These are phyloP conservation scores for Heterotilapia buettikoferi DNA, from an alignment of 2,113 vertebrate genomes.

Conservation along the genomic window DNA sequence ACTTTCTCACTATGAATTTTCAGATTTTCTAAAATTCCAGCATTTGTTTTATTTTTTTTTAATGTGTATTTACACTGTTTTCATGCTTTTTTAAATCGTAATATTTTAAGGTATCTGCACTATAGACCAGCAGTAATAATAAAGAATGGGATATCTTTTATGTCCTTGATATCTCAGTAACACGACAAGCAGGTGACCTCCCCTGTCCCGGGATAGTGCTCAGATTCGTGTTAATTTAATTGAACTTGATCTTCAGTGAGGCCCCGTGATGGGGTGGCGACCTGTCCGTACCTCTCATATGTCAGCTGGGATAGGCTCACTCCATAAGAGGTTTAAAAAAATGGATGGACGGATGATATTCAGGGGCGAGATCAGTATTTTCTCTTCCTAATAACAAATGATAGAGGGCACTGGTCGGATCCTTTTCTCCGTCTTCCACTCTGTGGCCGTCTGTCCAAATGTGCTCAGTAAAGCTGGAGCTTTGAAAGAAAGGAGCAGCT, in stretches of 20 bases:
- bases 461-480: background rate
- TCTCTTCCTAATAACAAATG: background rate
- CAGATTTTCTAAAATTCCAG: background rate
- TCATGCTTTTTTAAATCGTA: fast-evolving
- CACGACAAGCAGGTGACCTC: background rate
- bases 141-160: background rate
- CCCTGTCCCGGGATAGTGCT: background rate
- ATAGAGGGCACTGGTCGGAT: background rate
- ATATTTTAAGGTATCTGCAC: background rate
- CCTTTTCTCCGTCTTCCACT: background rate
- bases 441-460: background rate
- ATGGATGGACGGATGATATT: background rate
- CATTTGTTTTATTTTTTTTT: background rate
- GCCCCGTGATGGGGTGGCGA: background rate
- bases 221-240: background rate
- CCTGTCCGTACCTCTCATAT: background rate
- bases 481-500: background rate
- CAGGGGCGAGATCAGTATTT: background rate
- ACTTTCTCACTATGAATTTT: background rate
- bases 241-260: background rate
- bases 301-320: background rate
- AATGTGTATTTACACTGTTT: background rate
- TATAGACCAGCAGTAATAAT: background rate
- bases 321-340: background rate
- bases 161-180: background rate